Base-by-base conservation (phyloP, 2,797 vertebrate genomes). In the Decapterus maruadsi region DNA sequence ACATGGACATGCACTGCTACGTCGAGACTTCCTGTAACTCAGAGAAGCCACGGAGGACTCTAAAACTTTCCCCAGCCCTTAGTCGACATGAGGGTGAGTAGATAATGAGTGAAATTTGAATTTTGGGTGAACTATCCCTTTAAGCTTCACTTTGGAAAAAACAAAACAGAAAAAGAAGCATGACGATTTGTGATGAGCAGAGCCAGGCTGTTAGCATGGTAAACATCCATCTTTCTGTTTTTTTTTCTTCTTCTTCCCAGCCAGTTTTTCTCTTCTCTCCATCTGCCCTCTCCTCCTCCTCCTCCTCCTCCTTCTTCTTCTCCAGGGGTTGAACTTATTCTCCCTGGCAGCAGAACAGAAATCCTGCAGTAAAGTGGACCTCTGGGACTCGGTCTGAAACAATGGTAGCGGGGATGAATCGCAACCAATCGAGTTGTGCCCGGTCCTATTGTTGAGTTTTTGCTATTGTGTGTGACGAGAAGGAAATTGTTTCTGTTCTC, bases 401-500 rank as follows among this genome's bases (percentile, higher is more conserved):
- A 93, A 89, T 90, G 79, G 74, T 66, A 73, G 78, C 75, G 43
- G 26, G 26, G 80, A 88, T 75, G 74, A 87, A 83, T 87, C 81
- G 72, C 65, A 26, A 79, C 65, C 57, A 61, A 77, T 84, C 64
- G 26, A 80, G 57, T 72, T 76, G 68, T 61, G 60, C 63, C 22
- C 50, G 67, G 34, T 72, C 68, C 81, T 76, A 78, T 92, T 94
- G 89, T 91, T 88, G 70, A 72, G 54, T 26, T 26, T 26, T 71
- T 74, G 53, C 75, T 60, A 50, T 86, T 26, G 26, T 84, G 26
- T 84, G 89, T 60, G 89, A 90, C 50, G 78, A 80, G 72, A 56
- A 87, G 82, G 80, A 93, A 92, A 93, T 86, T 60, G 84, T 91
- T 90, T 90, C 77, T 83, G 77, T 79, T 90, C 88, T 91, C 48